Conservation (phyloP, 2,888 invertebrate genomes). For the Synanthedon andrenaeformis region DNA sequence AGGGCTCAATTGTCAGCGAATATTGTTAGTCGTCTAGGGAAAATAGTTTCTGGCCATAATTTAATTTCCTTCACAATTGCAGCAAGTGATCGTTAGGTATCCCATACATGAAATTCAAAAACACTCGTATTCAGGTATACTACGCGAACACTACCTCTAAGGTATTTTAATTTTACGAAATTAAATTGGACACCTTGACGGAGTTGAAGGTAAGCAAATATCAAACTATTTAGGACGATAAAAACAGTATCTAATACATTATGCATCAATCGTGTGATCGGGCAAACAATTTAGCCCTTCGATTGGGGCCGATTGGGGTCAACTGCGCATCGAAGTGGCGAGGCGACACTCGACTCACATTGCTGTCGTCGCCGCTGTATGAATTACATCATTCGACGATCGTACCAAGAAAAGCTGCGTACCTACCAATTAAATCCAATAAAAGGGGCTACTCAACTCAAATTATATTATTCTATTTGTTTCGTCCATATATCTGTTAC, state of each 20-base stretch:
- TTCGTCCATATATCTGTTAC: background rate
- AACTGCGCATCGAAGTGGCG: slow-evolving; percentile 57
- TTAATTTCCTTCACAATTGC: too few relatives aligned
- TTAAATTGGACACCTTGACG: too few relatives aligned
- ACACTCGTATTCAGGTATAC: too few relatives aligned
- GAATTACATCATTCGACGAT: slow-evolving; percentile 44
- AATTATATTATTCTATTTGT: background rate
- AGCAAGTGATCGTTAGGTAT: too few relatives aligned
- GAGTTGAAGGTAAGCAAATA: too few relatives aligned
- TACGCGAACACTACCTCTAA: too few relatives aligned
- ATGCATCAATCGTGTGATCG: slow-evolving; percentile 28
- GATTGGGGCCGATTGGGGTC: slow-evolving; percentile 67
- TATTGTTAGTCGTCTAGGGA: too few relatives aligned
- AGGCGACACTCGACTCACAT: slow-evolving; percentile 21
- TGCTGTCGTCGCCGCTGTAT: slow-evolving; percentile 19
- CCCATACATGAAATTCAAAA: too few relatives aligned
- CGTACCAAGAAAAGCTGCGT: slow-evolving; percentile 31
- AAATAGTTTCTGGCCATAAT: too few relatives aligned
- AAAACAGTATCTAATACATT: background rate
- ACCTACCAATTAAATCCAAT: slow-evolving; percentile 44
- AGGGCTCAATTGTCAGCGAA: too few relatives aligned
- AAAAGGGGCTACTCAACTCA: slow-evolving; percentile 7
- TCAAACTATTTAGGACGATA: background rate
- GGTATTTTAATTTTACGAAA: too few relatives aligned
- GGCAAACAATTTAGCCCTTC: slow-evolving; percentile 64